These are phyloP conservation scores for Buceros bicornis DNA, from an alignment of 2,797 vertebrate species.

Conservation along the genomic window DNA sequence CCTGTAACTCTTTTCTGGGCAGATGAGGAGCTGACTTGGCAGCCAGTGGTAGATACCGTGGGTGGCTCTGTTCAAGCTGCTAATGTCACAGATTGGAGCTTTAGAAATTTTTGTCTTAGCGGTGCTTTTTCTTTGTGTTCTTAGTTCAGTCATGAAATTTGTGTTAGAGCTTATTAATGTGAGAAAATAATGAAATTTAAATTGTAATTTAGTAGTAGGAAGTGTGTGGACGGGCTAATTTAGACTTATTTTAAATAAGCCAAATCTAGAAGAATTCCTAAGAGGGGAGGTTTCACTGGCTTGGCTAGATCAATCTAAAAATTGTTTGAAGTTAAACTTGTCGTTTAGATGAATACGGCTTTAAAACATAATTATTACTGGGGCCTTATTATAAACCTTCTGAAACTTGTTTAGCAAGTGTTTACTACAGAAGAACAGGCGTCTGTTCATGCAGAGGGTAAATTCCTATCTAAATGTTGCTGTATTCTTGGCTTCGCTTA, in stretches of 20 bases:
- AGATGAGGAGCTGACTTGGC: neutral
- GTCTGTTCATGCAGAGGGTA: neutral
- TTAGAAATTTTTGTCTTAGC: neutral
- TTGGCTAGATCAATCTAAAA: slow-evolving; percentile 32
- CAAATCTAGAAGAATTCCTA: slow-evolving; percentile 50
- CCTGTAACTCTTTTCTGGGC: neutral
- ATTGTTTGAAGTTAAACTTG: slow-evolving; percentile 53
- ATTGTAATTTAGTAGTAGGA: slow-evolving; percentile 21
- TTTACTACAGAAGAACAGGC: slow-evolving; percentile 7
- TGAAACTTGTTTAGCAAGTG: slow-evolving; percentile 59
- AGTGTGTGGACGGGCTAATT: slow-evolving; percentile 11
- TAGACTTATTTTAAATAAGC: slow-evolving; percentile 46
- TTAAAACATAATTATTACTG: slow-evolving; percentile 44
- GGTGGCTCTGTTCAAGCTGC: neutral
- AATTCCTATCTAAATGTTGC: slow-evolving; percentile 46
- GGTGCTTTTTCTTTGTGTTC: neutral
- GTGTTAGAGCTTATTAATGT: neutral
- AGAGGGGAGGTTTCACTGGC: slow-evolving; percentile 7
- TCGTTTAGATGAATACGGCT: slow-evolving; percentile 49
- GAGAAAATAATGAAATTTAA: slow-evolving; percentile 11
- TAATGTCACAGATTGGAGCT: neutral
- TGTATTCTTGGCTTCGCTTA: neutral
- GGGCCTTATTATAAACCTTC: neutral
- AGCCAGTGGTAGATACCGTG: neutral
- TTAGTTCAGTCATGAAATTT: neutral